phyloP scores from a whole-genome alignment of 2,888 invertebrate species.

The Neoaliturus tenellus region DNA sequence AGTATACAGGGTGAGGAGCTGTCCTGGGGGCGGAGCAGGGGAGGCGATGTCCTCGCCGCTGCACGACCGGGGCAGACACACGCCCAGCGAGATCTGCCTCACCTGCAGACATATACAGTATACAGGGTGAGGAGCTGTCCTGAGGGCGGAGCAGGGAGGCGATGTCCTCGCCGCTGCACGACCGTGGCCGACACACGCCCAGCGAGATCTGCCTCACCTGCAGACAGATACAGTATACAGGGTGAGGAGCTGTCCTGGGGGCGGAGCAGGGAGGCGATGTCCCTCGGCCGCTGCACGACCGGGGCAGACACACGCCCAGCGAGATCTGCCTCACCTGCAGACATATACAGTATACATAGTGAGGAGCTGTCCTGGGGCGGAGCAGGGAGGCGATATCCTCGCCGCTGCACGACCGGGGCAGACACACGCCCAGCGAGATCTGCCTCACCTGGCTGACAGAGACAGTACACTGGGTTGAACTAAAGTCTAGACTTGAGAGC shows the following conservation, averaged over 20 bases:
- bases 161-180: constrained; percentile 81
- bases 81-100: constrained; percentile 83
- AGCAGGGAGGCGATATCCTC: constrained; percentile 78
- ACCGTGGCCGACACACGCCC: constrained; percentile 84
- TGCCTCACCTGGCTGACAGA: constrained; percentile 85
- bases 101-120: constrained; percentile 74
- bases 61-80: constrained; percentile 85
- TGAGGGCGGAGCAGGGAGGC: constrained; percentile 73
- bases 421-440: constrained; percentile 84
- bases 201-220: constrained; percentile 84
- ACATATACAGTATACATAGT: neutral
- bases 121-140: constrained; percentile 61
- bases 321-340: constrained; percentile 81
- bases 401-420: constrained; percentile 82
- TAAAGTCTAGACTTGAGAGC: too few relatives aligned
- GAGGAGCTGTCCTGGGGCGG: constrained; percentile 60
- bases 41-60: constrained; percentile 77
- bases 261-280: constrained; percentile 77
- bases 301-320: constrained; percentile 86
- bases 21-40: constrained; percentile 72
- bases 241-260: constrained; percentile 59
- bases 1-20: constrained; percentile 65
- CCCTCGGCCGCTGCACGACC: constrained; percentile 78
- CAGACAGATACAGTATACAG: constrained; percentile 65
- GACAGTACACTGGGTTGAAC: too few relatives aligned